Evolutionary conservation across 2,797 vertebrate genomes (phyloP).

Genomic region (Myripristis murdjan): DNA sequence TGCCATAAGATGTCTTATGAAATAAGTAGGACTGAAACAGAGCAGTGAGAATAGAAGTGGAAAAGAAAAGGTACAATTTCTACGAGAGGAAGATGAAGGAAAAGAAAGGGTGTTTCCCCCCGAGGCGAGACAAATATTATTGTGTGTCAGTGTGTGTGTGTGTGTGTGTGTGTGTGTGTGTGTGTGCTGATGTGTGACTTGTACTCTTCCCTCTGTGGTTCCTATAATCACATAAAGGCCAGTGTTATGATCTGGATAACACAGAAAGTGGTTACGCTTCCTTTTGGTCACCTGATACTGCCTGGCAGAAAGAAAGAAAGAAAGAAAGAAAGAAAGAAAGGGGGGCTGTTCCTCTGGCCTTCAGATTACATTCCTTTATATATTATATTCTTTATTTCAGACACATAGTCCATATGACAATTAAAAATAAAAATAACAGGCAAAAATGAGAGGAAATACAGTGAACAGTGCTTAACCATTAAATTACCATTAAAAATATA

Average conservation of each 20-base stretch:
- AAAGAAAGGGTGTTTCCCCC: neutral
- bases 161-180: constrained; percentile 13
- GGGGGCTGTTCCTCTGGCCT: neutral
- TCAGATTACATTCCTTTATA: too few species aligned
- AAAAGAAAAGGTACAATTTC: too few species aligned
- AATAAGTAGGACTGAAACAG: too few species aligned
- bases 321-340: neutral
- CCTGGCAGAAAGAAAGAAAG: neutral
- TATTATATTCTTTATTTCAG: too few species aligned
- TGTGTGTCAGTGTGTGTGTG: constrained; percentile 20
- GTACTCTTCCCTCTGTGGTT: neutral
- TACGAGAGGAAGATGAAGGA: neutral
- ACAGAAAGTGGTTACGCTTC: constrained; percentile 18
- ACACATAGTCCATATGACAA: too few species aligned
- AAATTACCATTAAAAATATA: too few species aligned
- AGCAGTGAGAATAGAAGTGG: too few species aligned
- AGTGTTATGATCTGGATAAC: constrained; percentile 25
- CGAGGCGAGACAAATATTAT: constrained; percentile 42
- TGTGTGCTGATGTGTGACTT: neutral
- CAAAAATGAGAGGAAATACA: too few species aligned
- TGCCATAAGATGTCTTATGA: too few species aligned
- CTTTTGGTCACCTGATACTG: constrained; percentile 20
- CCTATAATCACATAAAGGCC: constrained; percentile 19
- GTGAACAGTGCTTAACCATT: too few species aligned
- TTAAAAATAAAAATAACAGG: too few species aligned